Evolutionary conservation across 1,140 invertebrate genomes (phyloP).

Genomic region (Lerema accius): DNA sequence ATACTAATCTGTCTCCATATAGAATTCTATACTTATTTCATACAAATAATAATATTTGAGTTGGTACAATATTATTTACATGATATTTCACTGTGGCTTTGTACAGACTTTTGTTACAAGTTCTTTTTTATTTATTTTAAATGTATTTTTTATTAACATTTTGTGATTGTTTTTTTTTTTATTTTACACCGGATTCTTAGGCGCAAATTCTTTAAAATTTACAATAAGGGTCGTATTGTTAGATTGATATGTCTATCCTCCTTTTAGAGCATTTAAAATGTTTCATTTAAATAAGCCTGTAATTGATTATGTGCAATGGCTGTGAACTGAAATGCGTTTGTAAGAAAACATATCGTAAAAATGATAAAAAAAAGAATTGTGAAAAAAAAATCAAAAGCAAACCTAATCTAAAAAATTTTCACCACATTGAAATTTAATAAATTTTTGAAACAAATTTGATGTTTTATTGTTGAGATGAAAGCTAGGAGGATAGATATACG

Average conservation of each 20-base stretch:
- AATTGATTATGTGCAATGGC: conserved; percentile 8
- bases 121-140: conserved; percentile 52
- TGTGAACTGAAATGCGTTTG: conserved; percentile 7
- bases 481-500: conserved; percentile 10
- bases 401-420: no score
- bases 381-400: no score
- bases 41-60: no score
- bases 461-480: background rate
- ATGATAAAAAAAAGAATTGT: background rate
- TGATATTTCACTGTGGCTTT: conserved; percentile 4
- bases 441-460: no score
- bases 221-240: conserved; percentile 1
- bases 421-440: background rate
- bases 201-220: conserved; percentile 17
- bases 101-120: conserved; percentile 42
- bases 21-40: no score
- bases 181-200: conserved; percentile 24
- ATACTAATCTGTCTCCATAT: no score
- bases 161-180: conserved; percentile 46
- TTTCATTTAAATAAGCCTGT: background rate
- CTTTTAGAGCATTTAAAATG: background rate
- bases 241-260: conserved; percentile 14
- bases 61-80: background rate
- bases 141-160: conserved; percentile 42
- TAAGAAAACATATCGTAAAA: conserved; percentile 8